Evolutionary conservation across 1,140 invertebrate genomes (phyloP), one percentile per base, ranked within the genome.

Genomic region (Eriosoma lanigerum): DNA sequence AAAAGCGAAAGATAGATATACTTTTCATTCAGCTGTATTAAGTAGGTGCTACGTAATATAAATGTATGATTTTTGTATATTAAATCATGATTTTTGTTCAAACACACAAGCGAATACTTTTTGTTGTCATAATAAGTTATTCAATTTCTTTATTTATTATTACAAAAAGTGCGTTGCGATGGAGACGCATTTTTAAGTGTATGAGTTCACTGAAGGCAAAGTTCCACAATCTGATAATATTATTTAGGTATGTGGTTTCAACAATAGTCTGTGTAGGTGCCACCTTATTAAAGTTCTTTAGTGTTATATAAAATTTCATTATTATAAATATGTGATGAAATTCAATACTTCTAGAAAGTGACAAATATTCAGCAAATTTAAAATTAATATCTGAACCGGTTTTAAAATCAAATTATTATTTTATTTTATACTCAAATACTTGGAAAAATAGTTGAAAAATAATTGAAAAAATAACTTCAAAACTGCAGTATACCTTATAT

Each of bases 221-320:
- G 72, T 76, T 76, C 24, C 24, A 62, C 75, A 56, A 78, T 78
- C 38, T 78, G 75, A 78, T 78, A 78, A 60, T 60, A 21, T 78
- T 78, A 60, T 78, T 60, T 78, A n/a, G n/a, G n/a, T n/a, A 78
- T 78, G 75, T 58, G 29, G 15, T 60, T 26, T 78, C 44, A 62
- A 78, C 75, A 78, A 78, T 78, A 38, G 75, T 15, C 21, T 62
- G 9, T 26, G 38, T 29, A 58, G 56, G 75, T 78, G 75, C 75
- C 75, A 78, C 62, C 60, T 46, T 78, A 78, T 78, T 62, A 19
- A 60, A 60, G 54, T 78, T 62, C 54, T 32, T 78, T 78, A 78
- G 54, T 62, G 21, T 58, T 24, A 19, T n/a, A 60, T 60, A 58
- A 60, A n/a, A 78, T 46, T 62, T 38, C 19, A 78, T 78, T 78